These are phyloP conservation scores for Bombus confusus DNA, from an alignment of 1,140 invertebrate genomes.

Conservation along the genomic window DNA sequence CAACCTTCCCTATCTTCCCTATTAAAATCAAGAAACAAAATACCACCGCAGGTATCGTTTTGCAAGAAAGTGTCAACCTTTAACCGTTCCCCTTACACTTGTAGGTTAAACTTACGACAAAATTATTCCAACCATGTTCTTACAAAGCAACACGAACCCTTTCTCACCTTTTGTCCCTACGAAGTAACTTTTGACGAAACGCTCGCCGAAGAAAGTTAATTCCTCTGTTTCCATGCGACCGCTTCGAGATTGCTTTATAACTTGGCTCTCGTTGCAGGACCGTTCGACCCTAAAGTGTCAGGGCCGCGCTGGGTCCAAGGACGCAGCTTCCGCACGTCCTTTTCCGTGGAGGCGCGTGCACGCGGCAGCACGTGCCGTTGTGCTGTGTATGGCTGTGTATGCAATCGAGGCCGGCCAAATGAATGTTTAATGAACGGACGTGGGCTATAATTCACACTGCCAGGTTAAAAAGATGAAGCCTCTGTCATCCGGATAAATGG, in stretches of 20 bases:
- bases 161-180: neutral
- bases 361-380: slow-evolving; percentile 6
- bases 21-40: too few relatives aligned
- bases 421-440: slow-evolving; percentile 16
- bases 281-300: slow-evolving; percentile 20
- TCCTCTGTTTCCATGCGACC: neutral
- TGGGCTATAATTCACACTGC: neutral
- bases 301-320: slow-evolving; percentile 19
- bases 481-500: neutral
- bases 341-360: slow-evolving; percentile 23
- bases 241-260: neutral
- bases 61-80: too few relatives aligned
- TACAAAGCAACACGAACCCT: neutral
- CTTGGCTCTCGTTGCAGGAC: neutral
- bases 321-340: neutral
- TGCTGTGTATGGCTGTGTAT: too few relatives aligned
- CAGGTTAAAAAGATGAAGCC: neutral
- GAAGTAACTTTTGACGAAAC: neutral
- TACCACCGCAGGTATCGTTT: too few relatives aligned
- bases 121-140: neutral
- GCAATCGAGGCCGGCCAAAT: neutral
- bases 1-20: too few relatives aligned
- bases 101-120: too few relatives aligned
- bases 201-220: slow-evolving; percentile 4
- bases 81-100: too few relatives aligned